These are phyloP conservation scores for Centruroides sculpturatus DNA, from an alignment of 1,140 invertebrate genomes.

Conservation along the genomic window DNA sequence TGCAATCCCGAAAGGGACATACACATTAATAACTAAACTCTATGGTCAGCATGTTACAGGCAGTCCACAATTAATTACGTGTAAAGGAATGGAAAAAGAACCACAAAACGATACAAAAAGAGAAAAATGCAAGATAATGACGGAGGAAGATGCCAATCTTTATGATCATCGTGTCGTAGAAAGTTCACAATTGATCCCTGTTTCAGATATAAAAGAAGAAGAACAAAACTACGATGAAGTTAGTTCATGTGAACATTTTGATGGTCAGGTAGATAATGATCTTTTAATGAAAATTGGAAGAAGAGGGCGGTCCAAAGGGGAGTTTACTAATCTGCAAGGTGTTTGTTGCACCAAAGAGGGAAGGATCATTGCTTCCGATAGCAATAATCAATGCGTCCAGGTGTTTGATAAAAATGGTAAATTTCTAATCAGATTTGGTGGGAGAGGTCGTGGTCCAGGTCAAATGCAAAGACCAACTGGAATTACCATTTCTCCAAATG, in stretches of 20 bases:
- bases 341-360: constrained; percentile 28
- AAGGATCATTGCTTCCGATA: constrained; percentile 38
- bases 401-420: constrained; percentile 28
- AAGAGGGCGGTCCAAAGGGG: constrained; percentile 37
- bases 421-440: constrained; percentile 33
- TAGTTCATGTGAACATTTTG: no score
- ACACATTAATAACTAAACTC: constrained; percentile 29
- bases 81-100: constrained; percentile 10
- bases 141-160: constrained; percentile 14
- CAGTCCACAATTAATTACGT: constrained; percentile 28
- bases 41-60: constrained; percentile 34
- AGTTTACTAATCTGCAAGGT: constrained; percentile 43
- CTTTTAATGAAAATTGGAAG: constrained; percentile 32
- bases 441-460: constrained; percentile 34
- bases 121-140: constrained; percentile 17
- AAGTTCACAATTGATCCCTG: constrained; percentile 29
- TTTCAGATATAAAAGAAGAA: constrained; percentile 28
- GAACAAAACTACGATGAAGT: constrained; percentile 18
- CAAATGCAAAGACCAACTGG: constrained; percentile 42
- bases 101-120: constrained; percentile 17
- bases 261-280: constrained; percentile 31
- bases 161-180: constrained; percentile 12
- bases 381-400: constrained; percentile 41
- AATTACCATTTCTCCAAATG: constrained; percentile 34
- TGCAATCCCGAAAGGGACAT: constrained; percentile 26